Evolutionary conservation across 2,113 vertebrate genomes (phyloP).

Genomic region (Scomber scombrus): DNA sequence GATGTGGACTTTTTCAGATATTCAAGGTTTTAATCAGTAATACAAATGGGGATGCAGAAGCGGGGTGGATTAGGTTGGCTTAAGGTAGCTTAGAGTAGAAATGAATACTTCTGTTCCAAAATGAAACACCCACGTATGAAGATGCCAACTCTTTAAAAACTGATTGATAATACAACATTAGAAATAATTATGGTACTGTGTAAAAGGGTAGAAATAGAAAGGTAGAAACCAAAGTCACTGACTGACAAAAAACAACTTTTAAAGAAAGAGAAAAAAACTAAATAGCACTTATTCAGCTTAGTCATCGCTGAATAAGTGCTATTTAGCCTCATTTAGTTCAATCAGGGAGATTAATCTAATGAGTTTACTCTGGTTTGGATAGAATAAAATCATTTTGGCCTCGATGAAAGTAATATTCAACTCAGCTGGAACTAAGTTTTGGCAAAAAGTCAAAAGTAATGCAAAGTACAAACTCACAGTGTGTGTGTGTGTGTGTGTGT

Average conservation of each 20-base stretch:
- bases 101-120: conserved; percentile 49
- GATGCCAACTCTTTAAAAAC: conserved; percentile 18
- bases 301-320: too few relatives aligned
- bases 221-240: background rate
- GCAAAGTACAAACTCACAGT: background rate
- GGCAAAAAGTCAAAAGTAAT: background rate
- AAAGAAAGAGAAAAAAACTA: background rate
- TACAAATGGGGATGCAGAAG: conserved; percentile 51
- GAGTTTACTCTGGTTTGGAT: too few relatives aligned
- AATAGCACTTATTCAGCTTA: too few relatives aligned
- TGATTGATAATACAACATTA: conserved; percentile 17
- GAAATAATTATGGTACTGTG: conserved; percentile 24
- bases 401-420: background rate
- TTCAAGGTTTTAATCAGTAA: conserved; percentile 55
- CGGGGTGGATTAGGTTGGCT: conserved; percentile 56
- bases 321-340: background rate
- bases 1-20: conserved; percentile 57
- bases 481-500: background rate
- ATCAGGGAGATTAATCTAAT: background rate
- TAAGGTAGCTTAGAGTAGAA: conserved; percentile 57
- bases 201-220: background rate
- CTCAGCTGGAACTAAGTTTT: background rate
- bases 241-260: background rate
- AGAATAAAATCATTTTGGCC: background rate
- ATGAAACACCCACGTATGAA: conserved; percentile 31